phyloP scores from a whole-genome alignment of 2,113 vertebrate genomes.

The Natator depressus region DNA sequence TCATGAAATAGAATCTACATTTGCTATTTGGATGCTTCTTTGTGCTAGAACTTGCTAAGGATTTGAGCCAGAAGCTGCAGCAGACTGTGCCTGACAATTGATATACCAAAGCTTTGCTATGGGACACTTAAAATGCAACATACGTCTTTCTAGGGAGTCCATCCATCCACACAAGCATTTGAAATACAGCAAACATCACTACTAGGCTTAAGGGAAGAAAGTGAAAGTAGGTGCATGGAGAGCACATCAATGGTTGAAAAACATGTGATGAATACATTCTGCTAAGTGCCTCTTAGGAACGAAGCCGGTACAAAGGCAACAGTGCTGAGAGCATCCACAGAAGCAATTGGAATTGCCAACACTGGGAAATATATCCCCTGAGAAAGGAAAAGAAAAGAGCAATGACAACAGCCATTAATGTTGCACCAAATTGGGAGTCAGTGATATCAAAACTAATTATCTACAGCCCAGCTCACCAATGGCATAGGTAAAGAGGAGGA shows the following conservation, averaged over 20 bases:
- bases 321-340: not conserved
- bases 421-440: not conserved
- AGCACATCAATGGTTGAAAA: not conserved
- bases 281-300: conserved; percentile 10
- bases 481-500: not conserved
- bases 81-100: not conserved
- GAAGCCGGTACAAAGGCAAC: not conserved
- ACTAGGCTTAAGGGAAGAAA: conserved; percentile 11
- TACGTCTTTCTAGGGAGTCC: not conserved
- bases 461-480: rapidly evolving
- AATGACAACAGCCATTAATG: not conserved
- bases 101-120: not conserved
- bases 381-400: not conserved
- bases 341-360: not conserved
- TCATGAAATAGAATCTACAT: conserved; percentile 22
- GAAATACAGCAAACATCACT: not conserved
- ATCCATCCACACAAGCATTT: not conserved
- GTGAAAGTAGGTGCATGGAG: not conserved
- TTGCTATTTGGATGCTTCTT: not conserved
- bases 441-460: not conserved
- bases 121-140: not conserved
- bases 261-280: not conserved
- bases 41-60: not conserved
- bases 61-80: conserved; percentile 31
- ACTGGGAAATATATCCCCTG: not conserved